Percentiles rank a stretch among this genome's conserved stretches.
These are phyloP conservation scores for Microchrysa polita DNA, from an alignment of 2,888 invertebrate species.

Conservation along the genomic window DNA sequence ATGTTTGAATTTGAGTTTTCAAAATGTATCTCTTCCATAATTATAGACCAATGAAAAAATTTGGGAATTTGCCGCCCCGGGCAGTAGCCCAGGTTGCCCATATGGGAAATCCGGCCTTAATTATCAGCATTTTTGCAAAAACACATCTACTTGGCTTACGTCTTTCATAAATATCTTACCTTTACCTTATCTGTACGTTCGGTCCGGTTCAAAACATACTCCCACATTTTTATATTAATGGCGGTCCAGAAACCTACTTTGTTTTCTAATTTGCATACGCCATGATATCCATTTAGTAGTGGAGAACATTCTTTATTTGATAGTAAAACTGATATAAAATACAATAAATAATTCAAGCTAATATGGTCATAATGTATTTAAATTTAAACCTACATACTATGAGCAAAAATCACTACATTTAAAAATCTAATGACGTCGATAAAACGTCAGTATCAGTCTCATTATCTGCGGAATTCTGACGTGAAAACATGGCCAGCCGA, in stretches of 20 bases:
- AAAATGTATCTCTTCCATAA: no score
- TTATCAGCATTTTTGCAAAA: no score
- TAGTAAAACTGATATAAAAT: slow-evolving; percentile 23
- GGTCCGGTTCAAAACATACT: slow-evolving; percentile 21
- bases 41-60: no score
- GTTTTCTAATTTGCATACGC: slow-evolving; percentile 17
- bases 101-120: no score
- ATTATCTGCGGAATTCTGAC: slow-evolving; percentile 40
- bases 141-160: no score
- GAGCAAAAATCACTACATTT: neutral
- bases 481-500: slow-evolving; percentile 40
- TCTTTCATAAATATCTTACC: no score
- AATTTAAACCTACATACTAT: neutral
- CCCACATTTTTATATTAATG: slow-evolving; percentile 27
- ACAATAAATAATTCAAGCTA: no score
- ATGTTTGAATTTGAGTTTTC: no score
- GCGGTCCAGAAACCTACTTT: neutral
- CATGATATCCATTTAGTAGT: slow-evolving; percentile 5
- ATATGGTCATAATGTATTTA: slow-evolving; percentile 28
- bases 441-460: slow-evolving; percentile 46
- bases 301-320: slow-evolving; percentile 36
- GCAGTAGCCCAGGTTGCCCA: no score
- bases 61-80: no score
- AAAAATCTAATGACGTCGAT: slow-evolving; percentile 38
- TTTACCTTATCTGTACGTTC: slow-evolving; percentile 28